phyloP scores from a whole-genome alignment of 2,797 vertebrate genomes.

The Lacerta bilineata region DNA sequence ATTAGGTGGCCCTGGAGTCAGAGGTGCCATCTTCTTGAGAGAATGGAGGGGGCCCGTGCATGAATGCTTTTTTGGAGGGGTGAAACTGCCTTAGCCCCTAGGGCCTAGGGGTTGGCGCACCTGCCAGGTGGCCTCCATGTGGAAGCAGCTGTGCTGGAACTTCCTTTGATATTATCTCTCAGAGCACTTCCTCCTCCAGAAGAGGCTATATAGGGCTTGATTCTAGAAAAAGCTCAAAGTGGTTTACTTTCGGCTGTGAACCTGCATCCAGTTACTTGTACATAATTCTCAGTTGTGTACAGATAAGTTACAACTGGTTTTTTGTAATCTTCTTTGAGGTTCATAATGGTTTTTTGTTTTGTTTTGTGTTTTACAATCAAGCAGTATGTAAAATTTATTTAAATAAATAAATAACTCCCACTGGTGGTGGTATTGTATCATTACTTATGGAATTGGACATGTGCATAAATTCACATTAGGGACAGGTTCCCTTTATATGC shows the following conservation, averaged over 20 bases:
- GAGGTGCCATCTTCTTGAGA: too few species aligned
- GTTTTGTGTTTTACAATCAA: too few species aligned
- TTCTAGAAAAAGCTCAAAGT: neutral
- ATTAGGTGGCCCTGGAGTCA: too few species aligned
- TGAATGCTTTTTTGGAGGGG: too few species aligned
- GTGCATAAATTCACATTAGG: neutral
- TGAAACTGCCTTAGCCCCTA: too few species aligned
- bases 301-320: conserved; percentile 10
- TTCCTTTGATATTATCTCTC: neutral
- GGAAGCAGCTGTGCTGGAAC: neutral
- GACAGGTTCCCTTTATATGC: neutral
- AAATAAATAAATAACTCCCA: neutral
- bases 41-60: too few species aligned
- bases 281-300: neutral
- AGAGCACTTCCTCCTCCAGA: neutral
- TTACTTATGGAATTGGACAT: neutral
- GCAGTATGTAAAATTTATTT: too few species aligned
- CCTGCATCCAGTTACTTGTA: neutral
- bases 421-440: neutral
- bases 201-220: neutral
- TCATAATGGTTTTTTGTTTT: too few species aligned
- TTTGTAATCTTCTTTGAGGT: neutral
- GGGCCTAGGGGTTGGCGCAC: too few species aligned
- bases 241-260: neutral
- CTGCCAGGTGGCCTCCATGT: too few species aligned